Percentiles rank a stretch among this genome's conserved stretches.
phyloP scores from a whole-genome alignment of 2,888 invertebrate genomes.

The Microplitis deprimator region DNA sequence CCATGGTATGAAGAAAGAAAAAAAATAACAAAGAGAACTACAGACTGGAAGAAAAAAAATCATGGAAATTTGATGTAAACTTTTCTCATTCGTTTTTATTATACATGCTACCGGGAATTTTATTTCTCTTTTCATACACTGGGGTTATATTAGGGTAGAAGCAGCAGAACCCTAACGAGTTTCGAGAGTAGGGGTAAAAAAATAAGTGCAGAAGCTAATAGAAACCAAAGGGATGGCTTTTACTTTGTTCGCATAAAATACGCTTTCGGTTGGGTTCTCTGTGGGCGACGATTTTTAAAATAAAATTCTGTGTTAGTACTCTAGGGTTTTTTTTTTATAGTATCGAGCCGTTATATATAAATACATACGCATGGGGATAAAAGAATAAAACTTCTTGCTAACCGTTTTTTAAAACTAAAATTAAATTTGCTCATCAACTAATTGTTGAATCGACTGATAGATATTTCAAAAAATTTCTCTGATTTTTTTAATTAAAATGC shows the following conservation, averaged over 20 bases:
- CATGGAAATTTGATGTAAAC: not conserved
- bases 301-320: no score
- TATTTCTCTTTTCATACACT: not conserved
- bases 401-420: not conserved
- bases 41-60: not conserved
- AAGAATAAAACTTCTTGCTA: no score
- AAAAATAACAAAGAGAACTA: not conserved
- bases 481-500: not conserved
- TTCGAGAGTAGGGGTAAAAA: not conserved
- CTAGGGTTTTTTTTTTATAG: not conserved
- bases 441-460: not conserved
- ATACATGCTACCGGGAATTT: not conserved
- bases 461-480: not conserved
- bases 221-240: not conserved
- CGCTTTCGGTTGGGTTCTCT: conserved; percentile 9
- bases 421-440: not conserved
- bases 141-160: not conserved
- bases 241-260: not conserved
- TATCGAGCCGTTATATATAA: not conserved
- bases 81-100: not conserved
- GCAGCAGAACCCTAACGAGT: not conserved
- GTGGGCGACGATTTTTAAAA: no score
- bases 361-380: not conserved
- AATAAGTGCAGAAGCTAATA: conserved; percentile 6
- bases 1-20: not conserved